These are phyloP conservation scores for Halcyon senegalensis DNA, from an alignment of 2,113 vertebrate genomes.

Conservation along the genomic window DNA sequence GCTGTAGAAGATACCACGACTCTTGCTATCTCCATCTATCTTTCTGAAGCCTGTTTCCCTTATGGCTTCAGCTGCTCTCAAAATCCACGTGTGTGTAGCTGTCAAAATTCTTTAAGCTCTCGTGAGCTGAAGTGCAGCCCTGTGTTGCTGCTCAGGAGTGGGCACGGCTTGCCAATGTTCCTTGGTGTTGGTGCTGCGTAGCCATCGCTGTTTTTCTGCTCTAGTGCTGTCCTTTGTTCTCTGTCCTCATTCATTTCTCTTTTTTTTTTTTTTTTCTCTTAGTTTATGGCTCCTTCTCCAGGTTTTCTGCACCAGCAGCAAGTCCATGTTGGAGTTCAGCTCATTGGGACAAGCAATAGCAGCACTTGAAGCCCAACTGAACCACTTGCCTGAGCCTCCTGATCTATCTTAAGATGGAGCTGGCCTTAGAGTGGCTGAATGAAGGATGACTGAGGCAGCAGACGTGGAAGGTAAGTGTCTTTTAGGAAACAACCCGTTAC, in stretches of 20 bases:
- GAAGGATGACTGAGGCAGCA: background rate
- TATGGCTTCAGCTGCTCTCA: background rate
- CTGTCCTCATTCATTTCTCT: background rate
- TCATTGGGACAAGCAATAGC: background rate
- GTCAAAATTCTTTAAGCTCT: background rate
- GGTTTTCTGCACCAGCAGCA: background rate
- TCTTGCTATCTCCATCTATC: background rate
- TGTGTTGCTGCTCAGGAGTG: background rate
- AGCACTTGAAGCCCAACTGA: background rate
- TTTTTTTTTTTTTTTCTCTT: background rate
- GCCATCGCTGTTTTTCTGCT: background rate
- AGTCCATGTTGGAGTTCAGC: background rate
- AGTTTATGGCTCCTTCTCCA: constrained; percentile 6
- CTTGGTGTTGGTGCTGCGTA: background rate
- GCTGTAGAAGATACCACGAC: background rate
- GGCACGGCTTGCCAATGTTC: background rate
- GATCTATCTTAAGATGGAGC: background rate
- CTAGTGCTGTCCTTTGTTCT: background rate
- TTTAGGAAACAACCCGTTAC: background rate
- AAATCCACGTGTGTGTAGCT: background rate
- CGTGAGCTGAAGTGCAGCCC: background rate
- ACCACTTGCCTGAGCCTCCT: background rate
- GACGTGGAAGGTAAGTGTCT: background rate
- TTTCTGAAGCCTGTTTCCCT: background rate
- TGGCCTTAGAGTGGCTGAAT: background rate